Evolutionary conservation across 2,113 vertebrate genomes (phyloP), one percentile per base, ranked within the genome.

Genomic region (Malurus melanocephalus): DNA sequence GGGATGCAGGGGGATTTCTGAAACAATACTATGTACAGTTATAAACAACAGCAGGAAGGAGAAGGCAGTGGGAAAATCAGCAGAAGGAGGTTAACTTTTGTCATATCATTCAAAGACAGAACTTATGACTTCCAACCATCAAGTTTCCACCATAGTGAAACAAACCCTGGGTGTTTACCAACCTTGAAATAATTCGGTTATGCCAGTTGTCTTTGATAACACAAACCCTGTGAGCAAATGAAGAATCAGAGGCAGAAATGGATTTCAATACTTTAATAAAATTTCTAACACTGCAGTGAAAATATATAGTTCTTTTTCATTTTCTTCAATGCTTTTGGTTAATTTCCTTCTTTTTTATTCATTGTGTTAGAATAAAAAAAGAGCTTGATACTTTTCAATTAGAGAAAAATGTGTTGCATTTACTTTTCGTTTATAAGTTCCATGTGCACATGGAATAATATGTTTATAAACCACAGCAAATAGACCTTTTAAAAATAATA

Each of bases 381-480:
- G 74, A 43, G 42, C 22, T 55, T 53, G 46, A 88, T 69, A 26
- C 1, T 48, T 69, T 75, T 68, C 24, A 55, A 51, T 75, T 66
- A 65, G 26, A 83, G 48, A 66, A 69, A 88, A 76, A 20, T 30
- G 4, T 19, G 77, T 85, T 80, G 73, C 85, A 81, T 89, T 88
- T 95, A 12, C 21, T 81, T 23, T 78, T 24, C 27, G 49, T 55
- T 18, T 79, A 32, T 57, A 65, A 55, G 32, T 81, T 90, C 45
- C 74, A 77, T 35, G n/a, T 38, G 51, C 12, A 33, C 22, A 57
- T n/a, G n/a, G 11, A 94, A 77, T 68, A 93, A 80, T 75, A 26
- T 84, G 66, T 84, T 84, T 84, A 93, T 49, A 94, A 92, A 94
- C 45, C 66, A 86, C 80, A 91, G 42, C 67, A 94, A 94, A 87